A percentile compares a stretch with the other conserved stretches of the same genome.
Evolutionary conservation across 2,888 invertebrate species (phyloP).

Genomic region (Catocala nupta): DNA sequence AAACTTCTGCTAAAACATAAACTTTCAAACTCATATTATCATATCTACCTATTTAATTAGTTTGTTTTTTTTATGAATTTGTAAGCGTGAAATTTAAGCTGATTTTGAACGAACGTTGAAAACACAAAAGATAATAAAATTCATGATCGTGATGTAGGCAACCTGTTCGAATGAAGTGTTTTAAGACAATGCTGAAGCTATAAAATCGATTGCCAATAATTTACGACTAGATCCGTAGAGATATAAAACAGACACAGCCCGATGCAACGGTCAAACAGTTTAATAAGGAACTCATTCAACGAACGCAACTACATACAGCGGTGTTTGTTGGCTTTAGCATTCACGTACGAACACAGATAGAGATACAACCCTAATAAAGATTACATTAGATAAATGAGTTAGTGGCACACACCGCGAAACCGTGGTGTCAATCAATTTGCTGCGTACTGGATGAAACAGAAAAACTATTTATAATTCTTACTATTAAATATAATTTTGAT

Average conservation of each 20-base stretch:
- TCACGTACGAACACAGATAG: not conserved
- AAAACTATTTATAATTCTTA: too few species aligned
- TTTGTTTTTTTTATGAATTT: too few species aligned
- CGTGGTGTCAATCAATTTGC: too few species aligned
- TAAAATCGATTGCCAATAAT: slow-evolving; percentile 61
- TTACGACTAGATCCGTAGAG: slow-evolving; percentile 45
- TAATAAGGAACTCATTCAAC: slow-evolving; percentile 22
- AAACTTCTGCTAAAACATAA: too few species aligned
- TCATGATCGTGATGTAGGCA: slow-evolving; percentile 39
- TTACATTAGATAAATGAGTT: slow-evolving; percentile 22
- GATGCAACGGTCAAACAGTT: slow-evolving; percentile 27
- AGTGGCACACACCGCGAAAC: not conserved
- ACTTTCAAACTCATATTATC: too few species aligned
- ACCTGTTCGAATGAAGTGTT: slow-evolving; percentile 42
- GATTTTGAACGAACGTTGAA: too few species aligned
- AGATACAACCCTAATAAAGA: slow-evolving; percentile 17
- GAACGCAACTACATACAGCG: not conserved
- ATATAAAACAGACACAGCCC: slow-evolving; percentile 40
- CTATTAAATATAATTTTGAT: too few species aligned
- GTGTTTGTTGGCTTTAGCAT: slow-evolving; percentile 14
- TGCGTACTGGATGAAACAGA: too few species aligned
- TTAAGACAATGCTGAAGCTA: slow-evolving; percentile 50
- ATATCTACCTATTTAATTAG: too few species aligned
- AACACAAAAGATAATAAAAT: slow-evolving; percentile 17
- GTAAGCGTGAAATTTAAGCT: not conserved